These are phyloP conservation scores for Colletes gigas DNA, from an alignment of 1,140 invertebrate genomes.

Conservation along the genomic window DNA sequence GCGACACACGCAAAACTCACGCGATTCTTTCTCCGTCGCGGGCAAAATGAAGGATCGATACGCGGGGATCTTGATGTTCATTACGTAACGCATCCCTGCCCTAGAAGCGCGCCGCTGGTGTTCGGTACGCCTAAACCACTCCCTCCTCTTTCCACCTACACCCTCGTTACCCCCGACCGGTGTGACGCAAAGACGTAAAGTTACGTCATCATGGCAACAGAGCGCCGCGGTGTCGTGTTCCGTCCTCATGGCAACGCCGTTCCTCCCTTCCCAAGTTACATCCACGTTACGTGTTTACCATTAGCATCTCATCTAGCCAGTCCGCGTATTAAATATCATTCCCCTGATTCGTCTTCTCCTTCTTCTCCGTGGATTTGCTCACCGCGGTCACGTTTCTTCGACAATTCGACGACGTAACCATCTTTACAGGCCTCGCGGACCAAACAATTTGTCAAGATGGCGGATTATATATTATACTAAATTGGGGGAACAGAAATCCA, in stretches of 20 bases:
- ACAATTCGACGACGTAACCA: not conserved
- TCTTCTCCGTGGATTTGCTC: not conserved
- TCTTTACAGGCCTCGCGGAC: too few relatives aligned
- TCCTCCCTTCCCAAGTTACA: conserved; percentile 32
- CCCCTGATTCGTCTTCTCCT: conserved; percentile 15
- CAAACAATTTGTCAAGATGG: not conserved
- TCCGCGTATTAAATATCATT: conserved; percentile 57
- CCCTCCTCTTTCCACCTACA: conserved; percentile 14
- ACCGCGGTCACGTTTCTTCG: not conserved
- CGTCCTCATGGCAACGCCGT: conserved; percentile 68
- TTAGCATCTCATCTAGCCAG: conserved; percentile 60
- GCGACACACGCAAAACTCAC: too few relatives aligned
- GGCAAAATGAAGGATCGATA: conserved; percentile 53
- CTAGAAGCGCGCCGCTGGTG: conserved; percentile 49
- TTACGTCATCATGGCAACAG: conserved; percentile 69
- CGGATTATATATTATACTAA: too few relatives aligned
- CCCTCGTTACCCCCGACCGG: conserved; percentile 25
- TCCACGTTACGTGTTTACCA: conserved; percentile 54
- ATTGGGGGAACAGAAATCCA: too few relatives aligned
- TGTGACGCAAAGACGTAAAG: conserved; percentile 69
- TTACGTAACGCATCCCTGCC: conserved; percentile 63
- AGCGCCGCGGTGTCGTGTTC: conserved; percentile 38
- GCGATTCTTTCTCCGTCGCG: not conserved
- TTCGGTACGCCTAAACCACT: conserved; percentile 37
- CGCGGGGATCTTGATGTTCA: conserved; percentile 38